These are phyloP conservation scores for Babylonia areolata DNA, from an alignment of 1,140 invertebrate genomes.

Conservation along the genomic window DNA sequence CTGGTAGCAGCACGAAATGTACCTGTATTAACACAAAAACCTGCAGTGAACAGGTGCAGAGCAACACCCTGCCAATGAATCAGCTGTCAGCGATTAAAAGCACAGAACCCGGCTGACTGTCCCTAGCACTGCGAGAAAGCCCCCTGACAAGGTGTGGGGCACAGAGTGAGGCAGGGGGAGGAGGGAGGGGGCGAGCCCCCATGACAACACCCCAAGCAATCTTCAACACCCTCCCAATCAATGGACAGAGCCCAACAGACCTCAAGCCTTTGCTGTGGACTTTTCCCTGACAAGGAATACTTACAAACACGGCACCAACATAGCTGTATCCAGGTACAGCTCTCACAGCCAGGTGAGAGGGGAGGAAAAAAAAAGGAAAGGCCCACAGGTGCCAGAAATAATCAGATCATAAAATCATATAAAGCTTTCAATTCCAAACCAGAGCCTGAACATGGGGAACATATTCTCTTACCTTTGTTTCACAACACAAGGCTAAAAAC, in stretches of 20 bases:
- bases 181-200: neutral
- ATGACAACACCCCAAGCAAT: neutral
- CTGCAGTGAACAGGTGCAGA: neutral
- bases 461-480: neutral
- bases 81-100: neutral
- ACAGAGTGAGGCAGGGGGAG: neutral
- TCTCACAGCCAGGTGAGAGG: too few relatives aligned
- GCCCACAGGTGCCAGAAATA: neutral
- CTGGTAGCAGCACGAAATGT: neutral
- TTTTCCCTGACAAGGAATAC: neutral
- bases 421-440: neutral
- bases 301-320: conserved; percentile 16
- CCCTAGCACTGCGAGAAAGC: neutral
- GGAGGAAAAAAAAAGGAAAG: neutral
- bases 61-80: neutral
- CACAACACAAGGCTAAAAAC: neutral
- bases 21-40: neutral
- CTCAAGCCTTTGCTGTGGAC: neutral
- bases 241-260: neutral
- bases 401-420: neutral
- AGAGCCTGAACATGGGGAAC: neutral
- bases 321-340: conserved; percentile 1
- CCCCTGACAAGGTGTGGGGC: neutral
- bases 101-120: neutral
- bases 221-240: neutral